Evolutionary conservation across 2,888 invertebrate genomes (phyloP), one percentile per base, ranked within the genome.

Genomic region (Ceriagrion tenellum): DNA sequence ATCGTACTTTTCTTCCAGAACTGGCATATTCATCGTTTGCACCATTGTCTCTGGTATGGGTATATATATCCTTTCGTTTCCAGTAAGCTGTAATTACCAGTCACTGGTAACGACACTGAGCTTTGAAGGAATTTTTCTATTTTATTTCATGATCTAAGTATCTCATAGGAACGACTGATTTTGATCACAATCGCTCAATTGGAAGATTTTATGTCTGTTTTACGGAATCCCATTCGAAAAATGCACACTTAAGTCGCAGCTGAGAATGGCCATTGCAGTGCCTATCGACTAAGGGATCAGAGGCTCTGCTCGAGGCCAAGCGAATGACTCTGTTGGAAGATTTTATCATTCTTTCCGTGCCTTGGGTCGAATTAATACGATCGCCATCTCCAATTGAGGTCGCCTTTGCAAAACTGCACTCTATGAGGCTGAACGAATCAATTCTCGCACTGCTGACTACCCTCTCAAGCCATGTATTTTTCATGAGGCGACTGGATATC

Each of bases 381-480:
- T 81, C 81, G 30, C 69, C 69, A 69, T 30, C 81, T 35, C 12
- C 81, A 81, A 81, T 81, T 81, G 81, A 81, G 81, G 81, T 81
- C 18, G 18, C 30, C 30, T 13, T 18, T 1, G 30, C 12, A 35
- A 59, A 56, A 81, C 30, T 18, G 35, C 81, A 16, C 81, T 35
- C 13, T 81, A 81, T 81, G 35, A 35, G 35, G 30, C 81, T 81
- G 81, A 81, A 81, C 81, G 81, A 35, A 35, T 81, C 81, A 81
- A 81, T 81, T 81, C 81, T 81, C 35, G 81, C 81, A 81, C 30
- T 35, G 13, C 35, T 81, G 30, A 18, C 26, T 23, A n/a, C 69
- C 12, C 23, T 12, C 69, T 81, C 81, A 81, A 16, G 30, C 81
- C 12, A 69, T 69, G 26, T 8, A 81, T 81, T 30, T 69, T 81